Base-by-base conservation (phyloP, 2,888 invertebrate species). In the Allolobophora icterica region DNA sequence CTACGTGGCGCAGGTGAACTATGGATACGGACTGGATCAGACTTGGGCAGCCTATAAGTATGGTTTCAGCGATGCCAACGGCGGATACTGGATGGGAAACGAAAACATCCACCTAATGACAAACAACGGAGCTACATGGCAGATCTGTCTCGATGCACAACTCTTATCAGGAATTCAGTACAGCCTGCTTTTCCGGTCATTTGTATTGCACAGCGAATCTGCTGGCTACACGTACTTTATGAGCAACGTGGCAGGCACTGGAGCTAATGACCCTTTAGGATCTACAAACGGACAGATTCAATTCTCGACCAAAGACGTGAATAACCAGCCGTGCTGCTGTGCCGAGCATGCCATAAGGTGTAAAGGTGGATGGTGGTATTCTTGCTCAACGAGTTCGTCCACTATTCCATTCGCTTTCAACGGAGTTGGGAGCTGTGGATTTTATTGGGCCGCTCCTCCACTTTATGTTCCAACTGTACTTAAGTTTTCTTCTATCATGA, bases 1-100 rank as follows among this genome's bases (percentile, higher is more conserved):
- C 38, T 6, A 13, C 30, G 4, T 87, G 35, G 0, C 35, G 8
- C 87, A 87, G n/a, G 38, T 13, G 3, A 87, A 87, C 87, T 17
- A 24, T 8, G 87, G 87, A 11, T 87, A 21, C 34, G 87, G 87
- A 13, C 87, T 87, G 35, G 87, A 87, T 17, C 35, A 38, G 38
- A 34, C 34, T 1, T 87, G 87, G 87, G 2, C 33, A 15, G 38
- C 34, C 24, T 87, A 87, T n/a, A 87, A 87, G 34, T 87, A 87
- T 33, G 87, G 87, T n/a, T 87, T 87, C 87, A 87, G 87, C 34
- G 38, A 38, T 38, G 4, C 87, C 35, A 87, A 34, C 87, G 87
- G 87, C 5, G 87, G 87, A 34, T 87, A 35, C 38, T 87, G 35
- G 35, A 5, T 87, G 1, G 87, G 87, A 87, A 87, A 35, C 24